A percentile compares a stretch with the other conserved stretches of the same genome.
Evolutionary conservation across 2,888 invertebrate species (phyloP).

Genomic region (Microplitis deprimator): DNA sequence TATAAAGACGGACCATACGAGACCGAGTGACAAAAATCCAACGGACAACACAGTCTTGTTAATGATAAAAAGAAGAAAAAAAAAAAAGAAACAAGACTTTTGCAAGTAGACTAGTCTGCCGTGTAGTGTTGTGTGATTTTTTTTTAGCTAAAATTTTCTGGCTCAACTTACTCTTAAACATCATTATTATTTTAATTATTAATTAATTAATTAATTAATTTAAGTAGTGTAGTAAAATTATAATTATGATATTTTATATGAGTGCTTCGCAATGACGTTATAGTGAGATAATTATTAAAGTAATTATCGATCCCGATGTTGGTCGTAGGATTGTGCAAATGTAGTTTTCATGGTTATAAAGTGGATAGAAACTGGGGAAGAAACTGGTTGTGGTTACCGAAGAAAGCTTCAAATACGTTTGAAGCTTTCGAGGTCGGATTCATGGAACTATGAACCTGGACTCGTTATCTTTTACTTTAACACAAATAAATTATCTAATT

Average conservation of each 20-base stretch:
- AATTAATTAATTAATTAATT: conserved; percentile 2
- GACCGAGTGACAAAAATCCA: background rate
- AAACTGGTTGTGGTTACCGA: conserved; percentile 80
- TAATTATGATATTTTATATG: background rate
- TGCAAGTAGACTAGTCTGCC: background rate
- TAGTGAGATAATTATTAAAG: conserved; percentile 16
- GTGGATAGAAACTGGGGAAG: conserved; percentile 71
- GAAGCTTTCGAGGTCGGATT: conserved; percentile 94
- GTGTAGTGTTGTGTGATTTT: background rate
- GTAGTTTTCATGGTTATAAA: conserved; percentile 72
- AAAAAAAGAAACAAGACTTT: background rate
- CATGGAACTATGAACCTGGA: conserved; percentile 99
- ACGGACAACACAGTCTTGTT: conserved; percentile 3
- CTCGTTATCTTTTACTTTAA: conserved; percentile 98
- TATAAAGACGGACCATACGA: background rate
- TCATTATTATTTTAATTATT: background rate
- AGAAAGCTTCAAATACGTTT: conserved; percentile 94
- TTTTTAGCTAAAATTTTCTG: background rate
- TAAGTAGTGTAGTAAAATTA: background rate
- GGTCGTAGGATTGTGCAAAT: conserved; percentile 72
- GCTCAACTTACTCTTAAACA: background rate
- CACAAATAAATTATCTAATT: conserved; percentile 98
- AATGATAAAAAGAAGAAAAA: background rate
- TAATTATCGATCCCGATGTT: conserved; percentile 72
- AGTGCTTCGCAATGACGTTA: conserved; percentile 30